A percentile compares a stretch with the other conserved stretches of the same genome.
These are phyloP conservation scores for Julus scandinavius DNA, from an alignment of 2,888 invertebrate genomes.

Conservation along the genomic window DNA sequence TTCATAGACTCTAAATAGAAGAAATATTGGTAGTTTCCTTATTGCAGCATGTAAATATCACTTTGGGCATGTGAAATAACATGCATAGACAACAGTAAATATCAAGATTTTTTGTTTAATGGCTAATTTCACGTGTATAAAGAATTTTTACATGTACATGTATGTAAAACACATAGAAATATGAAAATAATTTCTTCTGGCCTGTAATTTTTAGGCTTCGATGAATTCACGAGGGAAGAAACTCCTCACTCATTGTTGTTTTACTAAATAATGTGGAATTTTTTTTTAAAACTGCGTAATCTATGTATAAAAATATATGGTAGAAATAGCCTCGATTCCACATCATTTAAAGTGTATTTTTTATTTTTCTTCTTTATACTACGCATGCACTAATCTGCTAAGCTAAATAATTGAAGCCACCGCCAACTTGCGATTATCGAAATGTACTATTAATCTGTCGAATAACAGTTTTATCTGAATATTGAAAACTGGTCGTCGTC, in stretches of 20 bases:
- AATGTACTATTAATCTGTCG: neutral
- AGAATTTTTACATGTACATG: slow-evolving; percentile 44
- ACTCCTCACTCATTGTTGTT: neutral
- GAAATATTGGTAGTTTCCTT: slow-evolving; percentile 1
- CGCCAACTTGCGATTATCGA: neutral
- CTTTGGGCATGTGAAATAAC: slow-evolving; percentile 19
- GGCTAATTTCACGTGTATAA: slow-evolving; percentile 24
- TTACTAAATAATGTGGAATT: slow-evolving; percentile 14
- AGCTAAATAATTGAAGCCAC: slow-evolving; percentile 9
- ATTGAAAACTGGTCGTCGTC: neutral
- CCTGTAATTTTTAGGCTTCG: neutral
- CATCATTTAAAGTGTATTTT: slow-evolving; percentile 16
- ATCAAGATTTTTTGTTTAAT: slow-evolving; percentile 18
- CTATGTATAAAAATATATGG: neutral
- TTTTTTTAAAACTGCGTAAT: slow-evolving; percentile 39
- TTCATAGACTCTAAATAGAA: neutral
- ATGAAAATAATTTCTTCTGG: neutral
- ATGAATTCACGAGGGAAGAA: neutral
- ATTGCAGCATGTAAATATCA: slow-evolving; percentile 31
- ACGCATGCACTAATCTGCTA: neutral
- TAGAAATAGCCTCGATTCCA: slow-evolving; percentile 25
- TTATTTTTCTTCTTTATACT: slow-evolving; percentile 27
- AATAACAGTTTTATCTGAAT: neutral
- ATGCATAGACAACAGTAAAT: slow-evolving; percentile 37
- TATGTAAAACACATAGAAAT: slow-evolving; percentile 1